A percentile compares a stretch with the other conserved stretches of the same genome.
These are phyloP conservation scores for Drosophila rhopaloa DNA, from an alignment of 1,140 invertebrate species.

Conservation along the genomic window DNA sequence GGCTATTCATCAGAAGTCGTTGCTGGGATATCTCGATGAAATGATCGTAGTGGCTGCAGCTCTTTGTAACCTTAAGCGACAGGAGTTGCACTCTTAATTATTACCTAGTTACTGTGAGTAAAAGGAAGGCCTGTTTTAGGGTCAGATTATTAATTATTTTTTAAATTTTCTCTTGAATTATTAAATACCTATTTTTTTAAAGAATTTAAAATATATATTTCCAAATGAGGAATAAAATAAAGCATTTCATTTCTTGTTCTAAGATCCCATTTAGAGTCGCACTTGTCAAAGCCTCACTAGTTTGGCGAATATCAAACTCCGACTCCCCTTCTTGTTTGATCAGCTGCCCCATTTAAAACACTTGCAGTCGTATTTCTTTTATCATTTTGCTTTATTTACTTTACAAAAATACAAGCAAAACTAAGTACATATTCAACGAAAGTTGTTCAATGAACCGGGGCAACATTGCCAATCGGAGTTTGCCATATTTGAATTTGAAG, in stretches of 20 bases:
- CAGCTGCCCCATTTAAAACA: constrained; percentile 26
- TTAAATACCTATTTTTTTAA: too few relatives aligned
- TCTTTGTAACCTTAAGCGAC: constrained; percentile 73
- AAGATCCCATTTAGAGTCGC: too few relatives aligned
- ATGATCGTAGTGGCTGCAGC: constrained; percentile 70
- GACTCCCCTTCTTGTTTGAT: constrained; percentile 7
- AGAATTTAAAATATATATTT: background rate
- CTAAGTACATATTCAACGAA: constrained; percentile 60
- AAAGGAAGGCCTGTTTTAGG: constrained; percentile 47
- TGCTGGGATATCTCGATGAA: constrained; percentile 77
- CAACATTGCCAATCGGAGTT: constrained; percentile 35
- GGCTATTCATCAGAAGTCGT: constrained; percentile 57
- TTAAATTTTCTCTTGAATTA: too few relatives aligned
- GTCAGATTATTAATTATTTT: background rate
- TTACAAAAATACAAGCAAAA: constrained; percentile 59
- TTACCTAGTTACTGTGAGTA: background rate
- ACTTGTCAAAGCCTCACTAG: background rate
- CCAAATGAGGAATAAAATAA: background rate
- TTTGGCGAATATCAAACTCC: constrained; percentile 4
- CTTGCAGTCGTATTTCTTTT: constrained; percentile 27
- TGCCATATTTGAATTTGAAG: constrained; percentile 28
- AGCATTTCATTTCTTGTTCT: too few relatives aligned
- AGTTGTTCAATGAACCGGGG: constrained; percentile 55
- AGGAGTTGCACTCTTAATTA: constrained; percentile 37
- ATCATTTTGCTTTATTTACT: constrained; percentile 52